phyloP scores from a whole-genome alignment of 2,888 invertebrate genomes.

The Invenusta paracnida region DNA sequence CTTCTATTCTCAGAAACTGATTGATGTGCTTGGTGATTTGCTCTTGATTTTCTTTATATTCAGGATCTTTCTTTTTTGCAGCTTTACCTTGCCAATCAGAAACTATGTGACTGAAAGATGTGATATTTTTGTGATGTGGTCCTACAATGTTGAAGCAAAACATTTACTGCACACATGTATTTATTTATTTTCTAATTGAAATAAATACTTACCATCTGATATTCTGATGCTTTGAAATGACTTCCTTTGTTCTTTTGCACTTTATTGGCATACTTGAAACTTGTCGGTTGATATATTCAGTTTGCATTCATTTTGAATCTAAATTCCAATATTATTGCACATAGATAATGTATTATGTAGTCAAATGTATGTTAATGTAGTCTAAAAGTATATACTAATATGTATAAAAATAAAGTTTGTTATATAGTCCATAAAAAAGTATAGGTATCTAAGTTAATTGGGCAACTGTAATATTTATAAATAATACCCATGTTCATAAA shows the following conservation, averaged over 20 bases:
- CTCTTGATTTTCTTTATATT: not conserved
- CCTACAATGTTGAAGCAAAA: not conserved
- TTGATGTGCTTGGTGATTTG: not conserved
- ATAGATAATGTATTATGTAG: too few species aligned
- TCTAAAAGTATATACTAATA: too few species aligned
- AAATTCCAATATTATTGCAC: not conserved
- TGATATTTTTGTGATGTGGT: not conserved
- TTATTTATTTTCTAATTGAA: too few species aligned
- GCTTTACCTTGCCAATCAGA: not conserved
- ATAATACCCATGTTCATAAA: too few species aligned
- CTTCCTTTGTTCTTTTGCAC: not conserved
- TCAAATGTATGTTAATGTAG: too few species aligned
- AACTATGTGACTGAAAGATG: not conserved
- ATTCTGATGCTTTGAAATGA: not conserved
- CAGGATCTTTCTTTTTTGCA: not conserved
- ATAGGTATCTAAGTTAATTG: too few species aligned
- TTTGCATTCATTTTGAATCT: not conserved
- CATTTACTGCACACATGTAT: too few species aligned
- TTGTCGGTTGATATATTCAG: not conserved
- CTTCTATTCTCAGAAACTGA: not conserved
- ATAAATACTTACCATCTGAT: not conserved
- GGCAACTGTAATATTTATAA: too few species aligned
- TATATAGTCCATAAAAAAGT: too few species aligned
- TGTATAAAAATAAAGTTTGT: too few species aligned
- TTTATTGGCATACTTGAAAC: not conserved